phyloP scores from a whole-genome alignment of 2,888 invertebrate species.

The Chrysopilus asiliformis region DNA sequence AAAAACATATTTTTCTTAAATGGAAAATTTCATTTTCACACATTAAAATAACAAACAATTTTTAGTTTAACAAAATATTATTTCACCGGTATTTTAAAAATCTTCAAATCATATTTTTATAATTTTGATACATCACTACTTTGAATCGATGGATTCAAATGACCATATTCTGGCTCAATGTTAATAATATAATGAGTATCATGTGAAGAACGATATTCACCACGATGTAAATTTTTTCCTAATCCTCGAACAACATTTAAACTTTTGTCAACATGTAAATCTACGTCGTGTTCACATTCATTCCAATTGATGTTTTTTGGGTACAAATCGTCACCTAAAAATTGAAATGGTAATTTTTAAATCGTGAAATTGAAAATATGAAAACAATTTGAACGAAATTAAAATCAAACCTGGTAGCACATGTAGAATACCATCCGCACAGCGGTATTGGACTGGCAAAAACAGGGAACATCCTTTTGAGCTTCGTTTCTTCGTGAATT shows the following conservation, averaged over 20 bases:
- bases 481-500: conserved; percentile 45
- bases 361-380: conserved; percentile 4
- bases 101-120: background rate
- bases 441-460: conserved; percentile 41
- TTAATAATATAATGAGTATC: conserved; percentile 8
- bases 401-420: conserved; percentile 57
- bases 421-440: conserved; percentile 44
- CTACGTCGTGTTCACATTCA: conserved; percentile 18
- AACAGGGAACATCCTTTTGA: conserved; percentile 40
- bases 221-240: conserved; percentile 26
- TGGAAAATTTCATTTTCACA: too few relatives aligned
- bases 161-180: conserved; percentile 10
- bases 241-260: conserved; percentile 28
- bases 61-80: too few relatives aligned
- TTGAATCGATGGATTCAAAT: conserved; percentile 9
- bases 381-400: conserved; percentile 4
- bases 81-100: too few relatives aligned
- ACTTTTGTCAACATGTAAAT: conserved; percentile 16
- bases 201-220: conserved; percentile 11
- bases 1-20: too few relatives aligned
- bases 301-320: conserved; percentile 29
- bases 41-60: too few relatives aligned
- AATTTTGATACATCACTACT: background rate
- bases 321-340: conserved; percentile 41
- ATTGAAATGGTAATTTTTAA: conserved; percentile 5